Evolutionary conservation across 2,113 vertebrate species (phyloP).

Genomic region (Cyprinus carpio): DNA sequence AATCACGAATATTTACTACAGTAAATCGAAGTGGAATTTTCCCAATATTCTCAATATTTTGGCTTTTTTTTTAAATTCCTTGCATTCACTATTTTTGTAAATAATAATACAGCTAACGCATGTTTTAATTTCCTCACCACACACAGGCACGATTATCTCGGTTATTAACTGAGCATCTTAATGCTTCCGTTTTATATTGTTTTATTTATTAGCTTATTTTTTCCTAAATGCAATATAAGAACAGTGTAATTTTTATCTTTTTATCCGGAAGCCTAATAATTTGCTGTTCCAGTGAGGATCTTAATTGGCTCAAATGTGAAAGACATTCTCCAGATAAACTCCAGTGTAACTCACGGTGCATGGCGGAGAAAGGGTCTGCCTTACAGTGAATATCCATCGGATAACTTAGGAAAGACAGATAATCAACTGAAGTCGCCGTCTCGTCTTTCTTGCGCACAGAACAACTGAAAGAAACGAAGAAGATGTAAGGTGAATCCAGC

Average conservation of each 20-base stretch:
- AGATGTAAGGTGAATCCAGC: constrained; percentile 55
- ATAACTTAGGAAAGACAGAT: constrained; percentile 97
- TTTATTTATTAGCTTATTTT: too few relatives aligned
- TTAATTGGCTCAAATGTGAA: neutral
- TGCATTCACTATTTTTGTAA: neutral
- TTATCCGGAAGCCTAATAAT: neutral
- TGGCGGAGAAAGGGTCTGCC: constrained; percentile 97
- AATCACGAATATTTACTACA: neutral
- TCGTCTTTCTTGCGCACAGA: constrained; percentile 90
- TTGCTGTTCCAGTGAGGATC: neutral
- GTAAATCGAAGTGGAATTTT: neutral
- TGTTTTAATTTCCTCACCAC: neutral
- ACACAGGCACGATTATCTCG: neutral
- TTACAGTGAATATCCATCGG: constrained; percentile 99
- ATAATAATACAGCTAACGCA: neutral
- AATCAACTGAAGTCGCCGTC: constrained; percentile 98
- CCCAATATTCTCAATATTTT: neutral
- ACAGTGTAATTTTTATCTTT: neutral
- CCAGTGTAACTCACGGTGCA: constrained; percentile 96
- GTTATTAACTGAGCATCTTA: neutral
- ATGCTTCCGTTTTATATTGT: neutral
- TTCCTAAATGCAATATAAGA: neutral
- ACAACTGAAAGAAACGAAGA: constrained; percentile 82
- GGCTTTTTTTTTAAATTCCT: neutral
- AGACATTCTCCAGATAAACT: constrained; percentile 17